Evolutionary conservation across 2,113 vertebrate species (phyloP), one percentile per base, ranked within the genome.

Genomic region (Trichomycterus rosablanca): DNA sequence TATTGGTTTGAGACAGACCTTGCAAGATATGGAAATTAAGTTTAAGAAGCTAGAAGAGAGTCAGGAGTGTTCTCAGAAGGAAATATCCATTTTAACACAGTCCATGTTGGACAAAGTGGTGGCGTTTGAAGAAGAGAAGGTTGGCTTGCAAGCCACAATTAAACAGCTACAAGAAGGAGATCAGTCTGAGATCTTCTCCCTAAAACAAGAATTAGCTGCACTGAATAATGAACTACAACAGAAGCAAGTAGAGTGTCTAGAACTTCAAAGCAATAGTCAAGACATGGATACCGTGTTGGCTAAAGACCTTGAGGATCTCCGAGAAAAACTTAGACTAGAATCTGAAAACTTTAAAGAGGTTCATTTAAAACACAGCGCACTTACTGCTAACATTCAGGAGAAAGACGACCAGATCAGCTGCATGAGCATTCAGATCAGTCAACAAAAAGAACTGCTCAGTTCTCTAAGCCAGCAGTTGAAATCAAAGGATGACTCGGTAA

Each of bases 361-460:
- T 43, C 14, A 48, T 67, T 60, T 73, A 37, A 82, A 77, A 59
- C 68, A 77, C 10, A 22, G 50, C 0, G 70, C 52, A 61, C 74
- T 87, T 24, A 49, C 46, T 22, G 49, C 67, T 50, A 80, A 88
- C 26, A 24, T 79, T 2, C 74, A 68, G 18, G 62, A 61, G 10
- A 91, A 88, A 79, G 84, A 89, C 7, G 76, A 86, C 0, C 53
- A 82, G 0, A 70, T 88, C 0, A 43, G 63, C 71, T 76, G 73
- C 23, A 74, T 92, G 74, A 85, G 40, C 45, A 58, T 87, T 20
- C 89, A 92, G 71, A 65, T 87, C 5, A 79, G 50, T 71, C 91
- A 93, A 68, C 91, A 94, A 66, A 89, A 87, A 65, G 85, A 91
- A 55, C 49, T 93, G 19, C 81, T 93, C 7, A 59, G 86, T 40